A percentile compares a stretch with the other conserved stretches of the same genome.
phyloP scores from a whole-genome alignment of 1,140 invertebrate species.

The Hyles vespertilio region DNA sequence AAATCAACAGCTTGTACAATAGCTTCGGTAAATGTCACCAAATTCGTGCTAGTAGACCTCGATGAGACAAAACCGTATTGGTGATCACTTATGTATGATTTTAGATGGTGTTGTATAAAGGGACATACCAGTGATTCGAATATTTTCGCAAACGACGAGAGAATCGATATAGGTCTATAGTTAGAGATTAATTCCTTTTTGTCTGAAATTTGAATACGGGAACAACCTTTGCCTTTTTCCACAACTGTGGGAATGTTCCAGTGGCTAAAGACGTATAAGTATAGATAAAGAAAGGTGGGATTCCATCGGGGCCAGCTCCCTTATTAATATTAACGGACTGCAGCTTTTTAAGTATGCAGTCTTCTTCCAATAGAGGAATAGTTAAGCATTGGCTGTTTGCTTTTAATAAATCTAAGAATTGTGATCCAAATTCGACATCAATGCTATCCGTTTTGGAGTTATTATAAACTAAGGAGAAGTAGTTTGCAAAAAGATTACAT shows the following conservation, averaged over 20 bases:
- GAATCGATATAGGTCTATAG: slow-evolving; percentile 20
- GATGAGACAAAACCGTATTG: slow-evolving; percentile 15
- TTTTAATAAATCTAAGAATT: no score
- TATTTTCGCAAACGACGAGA: slow-evolving; percentile 12
- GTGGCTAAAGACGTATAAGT: background rate
- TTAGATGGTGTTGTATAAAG: slow-evolving; percentile 7
- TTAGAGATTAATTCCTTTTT: slow-evolving; percentile 2
- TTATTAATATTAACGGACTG: slow-evolving; percentile 11
- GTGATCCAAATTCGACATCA: background rate
- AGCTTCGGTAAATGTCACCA: slow-evolving; percentile 5
- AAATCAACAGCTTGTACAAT: slow-evolving; percentile 40
- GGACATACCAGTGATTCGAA: slow-evolving; percentile 18
- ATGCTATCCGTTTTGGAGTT: slow-evolving; percentile 5
- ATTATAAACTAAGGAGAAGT: slow-evolving; percentile 16
- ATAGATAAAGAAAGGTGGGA: slow-evolving; percentile 17
- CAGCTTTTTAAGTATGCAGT: background rate
- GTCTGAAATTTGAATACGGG: slow-evolving; percentile 1
- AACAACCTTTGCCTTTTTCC: slow-evolving; percentile 7
- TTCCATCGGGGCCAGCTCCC: slow-evolving; percentile 15
- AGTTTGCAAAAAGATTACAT: slow-evolving; percentile 25
- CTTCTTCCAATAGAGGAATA: background rate
- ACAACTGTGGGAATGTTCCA: background rate
- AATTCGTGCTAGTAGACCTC: slow-evolving; percentile 14
- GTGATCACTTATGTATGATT: slow-evolving; percentile 4
- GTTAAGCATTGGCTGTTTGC: background rate